Evolutionary conservation across 2,113 vertebrate species (phyloP).

Genomic region (Mesoclemmys tuberculata): DNA sequence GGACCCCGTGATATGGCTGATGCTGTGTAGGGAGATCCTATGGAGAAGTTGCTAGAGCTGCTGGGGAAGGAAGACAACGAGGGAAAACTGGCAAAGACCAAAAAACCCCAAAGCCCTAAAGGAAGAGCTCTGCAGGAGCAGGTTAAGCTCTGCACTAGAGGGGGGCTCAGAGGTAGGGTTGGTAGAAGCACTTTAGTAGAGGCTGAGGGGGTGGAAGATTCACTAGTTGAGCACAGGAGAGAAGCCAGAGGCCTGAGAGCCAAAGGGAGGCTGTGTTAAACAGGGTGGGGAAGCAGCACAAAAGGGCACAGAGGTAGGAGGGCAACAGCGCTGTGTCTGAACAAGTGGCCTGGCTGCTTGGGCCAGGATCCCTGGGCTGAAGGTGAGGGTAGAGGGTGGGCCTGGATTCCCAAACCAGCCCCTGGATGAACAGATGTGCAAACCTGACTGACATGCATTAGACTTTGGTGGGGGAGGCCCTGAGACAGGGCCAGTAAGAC

Average conservation of each 20-base stretch:
- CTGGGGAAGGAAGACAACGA: background rate
- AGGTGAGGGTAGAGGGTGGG: background rate
- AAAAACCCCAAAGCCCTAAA: background rate
- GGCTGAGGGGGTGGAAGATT: background rate
- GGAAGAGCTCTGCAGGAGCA: background rate
- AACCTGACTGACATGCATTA: background rate
- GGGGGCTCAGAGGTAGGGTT: background rate
- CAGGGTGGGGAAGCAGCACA: no score
- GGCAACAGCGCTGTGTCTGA: background rate
- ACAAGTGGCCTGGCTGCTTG: background rate
- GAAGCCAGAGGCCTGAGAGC: background rate
- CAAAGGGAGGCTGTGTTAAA: background rate
- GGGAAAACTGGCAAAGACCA: background rate
- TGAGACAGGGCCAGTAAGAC: background rate
- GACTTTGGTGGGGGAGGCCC: background rate
- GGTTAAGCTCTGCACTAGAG: background rate
- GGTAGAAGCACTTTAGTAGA: background rate
- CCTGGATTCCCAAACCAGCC: background rate
- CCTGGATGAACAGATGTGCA: background rate
- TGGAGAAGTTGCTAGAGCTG: no score
- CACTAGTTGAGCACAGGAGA: background rate
- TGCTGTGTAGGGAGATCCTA: no score
- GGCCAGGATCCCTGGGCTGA: background rate
- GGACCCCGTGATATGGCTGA: no score
- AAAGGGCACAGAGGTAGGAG: background rate